phyloP scores from a whole-genome alignment of 2,113 vertebrate species.

The Hippocampus guttulatus region DNA sequence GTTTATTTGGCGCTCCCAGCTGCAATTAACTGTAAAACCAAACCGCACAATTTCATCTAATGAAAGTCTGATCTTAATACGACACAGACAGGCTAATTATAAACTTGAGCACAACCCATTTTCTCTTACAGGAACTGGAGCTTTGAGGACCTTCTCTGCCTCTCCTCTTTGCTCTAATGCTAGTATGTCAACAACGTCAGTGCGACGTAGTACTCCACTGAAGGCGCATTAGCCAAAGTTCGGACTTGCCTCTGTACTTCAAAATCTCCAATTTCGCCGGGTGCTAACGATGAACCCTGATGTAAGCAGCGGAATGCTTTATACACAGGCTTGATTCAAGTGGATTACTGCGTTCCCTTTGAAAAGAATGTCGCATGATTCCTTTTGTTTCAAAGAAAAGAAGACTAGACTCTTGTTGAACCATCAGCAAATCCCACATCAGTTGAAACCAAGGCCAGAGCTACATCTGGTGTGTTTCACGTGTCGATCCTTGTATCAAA shows the following conservation, averaged over 20 bases:
- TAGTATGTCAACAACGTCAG: too few relatives aligned
- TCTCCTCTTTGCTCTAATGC: not conserved
- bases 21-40: too few relatives aligned
- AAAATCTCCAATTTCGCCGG: not conserved
- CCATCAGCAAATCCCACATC: slow-evolving; percentile 24
- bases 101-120: too few relatives aligned
- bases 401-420: slow-evolving; percentile 32
- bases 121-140: not conserved
- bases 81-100: too few relatives aligned
- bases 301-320: not conserved
- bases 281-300: not conserved
- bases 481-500: slow-evolving; percentile 2
- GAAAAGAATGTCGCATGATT: slow-evolving; percentile 21
- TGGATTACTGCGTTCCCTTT: slow-evolving; percentile 18
- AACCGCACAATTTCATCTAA: too few relatives aligned
- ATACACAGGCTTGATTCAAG: not conserved
- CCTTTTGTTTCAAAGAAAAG: slow-evolving; percentile 24
- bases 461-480: slow-evolving; percentile 8
- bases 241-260: not conserved
- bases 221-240: too few relatives aligned
- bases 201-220: too few relatives aligned
- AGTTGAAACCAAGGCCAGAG: slow-evolving; percentile 36
- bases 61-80: too few relatives aligned
- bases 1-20: too few relatives aligned
- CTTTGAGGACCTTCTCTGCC: not conserved